Evolutionary conservation across 1,140 invertebrate species (phyloP).

Genomic region (Popillia japonica): DNA sequence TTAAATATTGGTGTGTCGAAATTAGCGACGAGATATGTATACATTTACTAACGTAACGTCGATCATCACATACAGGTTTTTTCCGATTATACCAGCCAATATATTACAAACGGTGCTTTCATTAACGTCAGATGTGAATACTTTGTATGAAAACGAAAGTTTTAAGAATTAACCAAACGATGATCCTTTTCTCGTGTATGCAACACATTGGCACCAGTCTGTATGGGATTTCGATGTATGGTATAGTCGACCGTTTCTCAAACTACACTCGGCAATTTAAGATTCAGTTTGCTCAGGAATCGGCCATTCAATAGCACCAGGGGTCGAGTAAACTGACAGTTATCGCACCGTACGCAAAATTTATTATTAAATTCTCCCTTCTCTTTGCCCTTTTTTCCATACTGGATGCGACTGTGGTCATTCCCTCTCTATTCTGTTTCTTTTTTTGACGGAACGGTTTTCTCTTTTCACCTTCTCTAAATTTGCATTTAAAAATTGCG

Average conservation of each 20-base stretch:
- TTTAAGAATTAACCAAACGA: constrained; percentile 1
- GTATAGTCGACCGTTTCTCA: constrained; percentile 3
- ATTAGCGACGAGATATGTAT: no score
- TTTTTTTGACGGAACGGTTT: neutral
- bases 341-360: constrained; percentile 23
- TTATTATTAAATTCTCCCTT: constrained; percentile 29
- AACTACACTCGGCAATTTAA: constrained; percentile 30
- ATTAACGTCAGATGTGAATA: constrained; percentile 1
- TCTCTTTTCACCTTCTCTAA: constrained; percentile 27
- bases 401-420: constrained; percentile 19
- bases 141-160: neutral
- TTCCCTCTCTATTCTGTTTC: neutral
- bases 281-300: constrained; percentile 31
- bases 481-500: constrained; percentile 32
- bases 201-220: neutral
- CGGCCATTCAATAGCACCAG: constrained; percentile 29
- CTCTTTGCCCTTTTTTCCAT: constrained; percentile 29
- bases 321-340: constrained; percentile 29
- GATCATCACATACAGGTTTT: neutral
- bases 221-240: constrained; percentile 4
- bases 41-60: no score
- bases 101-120: neutral
- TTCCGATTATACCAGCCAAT: neutral
- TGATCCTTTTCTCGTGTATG: neutral
- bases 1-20: no score